Evolutionary conservation across 64 coral and sea anemone species (phyloP), one percentile per base, ranked within the genome.

Genomic region (Acropora tenuis): DNA sequence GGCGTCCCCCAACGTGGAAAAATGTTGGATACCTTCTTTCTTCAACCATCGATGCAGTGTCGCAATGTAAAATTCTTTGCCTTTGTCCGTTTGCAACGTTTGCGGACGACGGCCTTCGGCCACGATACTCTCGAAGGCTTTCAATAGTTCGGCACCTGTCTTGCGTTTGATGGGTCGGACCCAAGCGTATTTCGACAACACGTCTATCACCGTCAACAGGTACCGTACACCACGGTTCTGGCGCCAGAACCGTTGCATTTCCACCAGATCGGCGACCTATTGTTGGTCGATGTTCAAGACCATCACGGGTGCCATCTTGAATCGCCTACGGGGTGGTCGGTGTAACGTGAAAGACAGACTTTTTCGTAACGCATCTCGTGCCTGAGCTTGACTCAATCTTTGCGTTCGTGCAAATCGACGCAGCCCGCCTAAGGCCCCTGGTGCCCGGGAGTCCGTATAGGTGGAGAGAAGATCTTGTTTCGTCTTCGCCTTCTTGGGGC

Each of bases 191-290:
- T 30, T 30, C 30, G 30, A 30, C 30, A 30, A 30, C 30, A 66
- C 0, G 75, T 93, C 47, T 30, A 30, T 30, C 30, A 30, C 30
- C 11, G 79, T 94, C 41, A 94, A 86, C 19, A 82, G 40, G 48
- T 89, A 93, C 6, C 50, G 53, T n/a, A 75, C 55, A 2, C 86
- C 86, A 42, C 40, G 50, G 61, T 93, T 93, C 41, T 69, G 61
- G 8, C 78, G 50, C 2, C 9, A 6, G 8, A 88, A 47, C 5
- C 4, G 42, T 30, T 30, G 30, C 30, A 30, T 30, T 30, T 30
- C 30, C 30, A 30, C 30, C 30, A 30, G 30, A 30, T 30, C 30
- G 30, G 30, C 30, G 30, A 30, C 30, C 30, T 0, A 30, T 30
- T 0, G 30, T 0, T 30, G 30, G 30, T 30, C 30, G 30, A 30